A percentile compares a stretch with the other conserved stretches of the same genome.
Evolutionary conservation across 2,888 invertebrate species (phyloP).

Genomic region (Lissocephala sabroskyi): DNA sequence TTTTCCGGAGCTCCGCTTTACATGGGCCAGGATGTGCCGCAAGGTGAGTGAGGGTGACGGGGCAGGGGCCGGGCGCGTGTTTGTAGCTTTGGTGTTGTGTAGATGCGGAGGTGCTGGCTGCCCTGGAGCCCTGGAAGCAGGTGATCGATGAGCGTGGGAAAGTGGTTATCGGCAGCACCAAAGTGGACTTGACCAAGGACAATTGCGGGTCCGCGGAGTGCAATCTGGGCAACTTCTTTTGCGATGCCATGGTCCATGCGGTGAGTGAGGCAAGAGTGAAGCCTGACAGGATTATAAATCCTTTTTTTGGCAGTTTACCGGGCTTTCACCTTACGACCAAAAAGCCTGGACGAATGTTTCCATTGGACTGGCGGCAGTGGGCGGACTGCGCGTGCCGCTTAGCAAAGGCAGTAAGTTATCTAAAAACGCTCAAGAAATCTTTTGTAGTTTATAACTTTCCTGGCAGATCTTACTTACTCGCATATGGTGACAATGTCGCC

Average conservation of each 20-base stretch:
- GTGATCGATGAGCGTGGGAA: constrained; percentile 75
- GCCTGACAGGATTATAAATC: not conserved
- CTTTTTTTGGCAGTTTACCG: constrained; percentile 40
- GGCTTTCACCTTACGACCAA: constrained; percentile 61
- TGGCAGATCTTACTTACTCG: constrained; percentile 82
- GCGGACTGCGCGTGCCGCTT: constrained; percentile 81
- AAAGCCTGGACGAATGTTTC: constrained; percentile 79
- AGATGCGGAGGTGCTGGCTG: constrained; percentile 77
- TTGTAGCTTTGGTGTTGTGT: constrained; percentile 4
- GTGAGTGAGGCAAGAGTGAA: constrained; percentile 71
- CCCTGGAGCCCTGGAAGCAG: constrained; percentile 77
- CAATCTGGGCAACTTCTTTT: constrained; percentile 81
- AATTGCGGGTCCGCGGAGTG: constrained; percentile 79
- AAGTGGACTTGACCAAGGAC: constrained; percentile 75
- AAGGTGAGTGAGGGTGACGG: constrained; percentile 74
- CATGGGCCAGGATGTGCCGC: constrained; percentile 76
- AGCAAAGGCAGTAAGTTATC: constrained; percentile 76
- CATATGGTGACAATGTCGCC: constrained; percentile 81
- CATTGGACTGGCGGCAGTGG: constrained; percentile 79
- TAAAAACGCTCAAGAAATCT: not conserved
- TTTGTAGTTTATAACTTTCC: no score
- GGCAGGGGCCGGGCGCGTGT: not conserved
- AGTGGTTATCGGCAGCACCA: constrained; percentile 76
- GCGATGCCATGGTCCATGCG: constrained; percentile 80
- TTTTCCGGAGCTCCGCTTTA: constrained; percentile 85